phyloP scores from a whole-genome alignment of 2,113 vertebrate species.

The Trachemys scripta region DNA sequence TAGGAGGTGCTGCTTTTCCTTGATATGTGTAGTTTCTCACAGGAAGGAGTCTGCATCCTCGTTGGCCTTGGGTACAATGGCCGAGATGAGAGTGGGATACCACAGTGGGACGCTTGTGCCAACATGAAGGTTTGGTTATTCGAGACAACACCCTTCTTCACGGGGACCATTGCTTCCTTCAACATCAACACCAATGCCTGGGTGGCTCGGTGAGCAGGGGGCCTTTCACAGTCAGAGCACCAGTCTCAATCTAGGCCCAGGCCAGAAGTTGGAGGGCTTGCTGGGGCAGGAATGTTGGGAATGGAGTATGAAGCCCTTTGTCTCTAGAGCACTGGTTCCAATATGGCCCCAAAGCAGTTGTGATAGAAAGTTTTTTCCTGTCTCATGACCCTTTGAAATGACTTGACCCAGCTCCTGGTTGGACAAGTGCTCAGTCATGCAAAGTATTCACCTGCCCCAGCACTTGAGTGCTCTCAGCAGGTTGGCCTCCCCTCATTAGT shows the following conservation, averaged over 20 bases:
- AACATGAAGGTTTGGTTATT: constrained; percentile 97
- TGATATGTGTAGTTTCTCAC: neutral
- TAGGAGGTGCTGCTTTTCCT: neutral
- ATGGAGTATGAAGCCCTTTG: accelerated
- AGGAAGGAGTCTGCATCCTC: constrained; percentile 97
- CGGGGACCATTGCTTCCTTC: constrained; percentile 94
- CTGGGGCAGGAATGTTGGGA: neutral
- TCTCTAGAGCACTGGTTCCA: neutral
- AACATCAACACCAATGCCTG: constrained; percentile 98
- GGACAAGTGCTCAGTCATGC: neutral
- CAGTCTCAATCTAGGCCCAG: neutral
- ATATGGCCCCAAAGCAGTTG: neutral
- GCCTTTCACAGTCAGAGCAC: neutral
- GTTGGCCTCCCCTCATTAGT: neutral
- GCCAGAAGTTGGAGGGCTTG: neutral
- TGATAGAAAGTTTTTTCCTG: neutral
- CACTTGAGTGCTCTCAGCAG: accelerated
- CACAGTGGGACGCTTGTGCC: constrained; percentile 92
- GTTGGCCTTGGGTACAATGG: constrained; percentile 92
- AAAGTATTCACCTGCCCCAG: neutral
- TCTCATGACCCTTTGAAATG: neutral
- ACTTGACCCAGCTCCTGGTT: neutral
- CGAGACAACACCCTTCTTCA: constrained; percentile 95
- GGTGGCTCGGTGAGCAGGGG: constrained; percentile 91
- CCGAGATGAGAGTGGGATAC: constrained; percentile 75